phyloP scores from a whole-genome alignment of 2,888 invertebrate genomes.

The Onthophagus sagittarius region DNA sequence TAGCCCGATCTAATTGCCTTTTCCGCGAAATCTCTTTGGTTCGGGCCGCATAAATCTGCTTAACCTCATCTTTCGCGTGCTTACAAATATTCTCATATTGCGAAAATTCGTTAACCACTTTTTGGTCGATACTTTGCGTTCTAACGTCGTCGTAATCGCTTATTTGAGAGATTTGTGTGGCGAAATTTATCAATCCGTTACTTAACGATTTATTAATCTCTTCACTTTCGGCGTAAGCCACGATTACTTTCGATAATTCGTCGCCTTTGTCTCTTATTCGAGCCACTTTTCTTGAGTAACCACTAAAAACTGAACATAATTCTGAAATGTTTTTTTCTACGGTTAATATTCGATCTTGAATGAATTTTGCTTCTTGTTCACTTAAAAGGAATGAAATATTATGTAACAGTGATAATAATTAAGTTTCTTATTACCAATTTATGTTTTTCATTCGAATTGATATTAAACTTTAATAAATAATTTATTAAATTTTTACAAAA shows the following conservation, averaged over 20 bases:
- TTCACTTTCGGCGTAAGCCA: conserved; percentile 71
- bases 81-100: conserved; percentile 79
- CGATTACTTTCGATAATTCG: conserved; percentile 66
- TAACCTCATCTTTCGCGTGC: conserved; percentile 74
- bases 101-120: conserved; percentile 71
- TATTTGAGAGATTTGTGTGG: conserved; percentile 67
- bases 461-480: no score
- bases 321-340: conserved; percentile 79
- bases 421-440: no score
- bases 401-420: no score
- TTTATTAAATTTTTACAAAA: no score
- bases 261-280: conserved; percentile 78
- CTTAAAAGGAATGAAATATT: no score
- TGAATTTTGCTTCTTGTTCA: conserved; percentile 80
- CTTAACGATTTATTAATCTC: conserved; percentile 72
- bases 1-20: conserved; percentile 61
- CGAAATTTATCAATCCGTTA: conserved; percentile 65
- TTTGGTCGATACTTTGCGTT: conserved; percentile 69
- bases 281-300: conserved; percentile 73
- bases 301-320: conserved; percentile 70
- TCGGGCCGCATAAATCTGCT: conserved; percentile 66
- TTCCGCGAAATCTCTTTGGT: conserved; percentile 52
- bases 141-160: conserved; percentile 77
- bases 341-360: conserved; percentile 73
- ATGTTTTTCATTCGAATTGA: no score